Base-by-base conservation (phyloP, 2,797 vertebrate genomes). In the Kryptopterus vitreolus region DNA sequence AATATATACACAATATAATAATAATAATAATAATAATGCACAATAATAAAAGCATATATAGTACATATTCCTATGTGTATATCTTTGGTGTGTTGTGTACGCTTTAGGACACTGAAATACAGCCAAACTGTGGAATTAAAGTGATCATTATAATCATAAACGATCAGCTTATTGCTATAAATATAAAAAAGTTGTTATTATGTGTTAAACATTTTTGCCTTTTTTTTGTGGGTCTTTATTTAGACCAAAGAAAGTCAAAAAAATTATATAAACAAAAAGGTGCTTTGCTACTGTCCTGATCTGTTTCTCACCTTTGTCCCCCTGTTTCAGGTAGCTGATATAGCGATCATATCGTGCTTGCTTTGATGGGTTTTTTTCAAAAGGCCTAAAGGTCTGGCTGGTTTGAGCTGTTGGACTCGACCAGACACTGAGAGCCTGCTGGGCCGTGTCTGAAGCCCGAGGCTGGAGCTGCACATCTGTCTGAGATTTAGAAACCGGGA, bases 321-420 rank as follows among this genome's bases (percentile, higher is more conserved):
- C 97, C 83, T 90, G 87, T 18, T 89, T 93, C 68, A 98, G 91
- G 18, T 81, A 88, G 83, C 52, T 88, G 88, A 97, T 89, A 89
- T 96, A 99, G 26, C 87, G 88, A 78, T 98, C 97, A 0, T 99
- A 99, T 85, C 98, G 93, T 1, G 91, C 94, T 90, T 99, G 98
- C 85, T 99, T 99, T 85, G 93, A 93, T 4, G 96, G 91, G 84
- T 95, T 92, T 80, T 91, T 94, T 76, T 95, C 92, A 52, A 99
- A 99, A 0, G 98, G 98, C 78, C 86, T 96, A 91, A 98, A 99
- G 72, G 92, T 90, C 87, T 93, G 94, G 0, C 92, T 84, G 0
- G 43, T 53, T 46, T 87, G 81, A 1, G 88, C 88, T 18, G 87
- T 55, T 0, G 89, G 75, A 46, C 62, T 29, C 0, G 73, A 89